Base-by-base conservation (phyloP, 92 coral and sea anemone genomes). In the Heliopora coerulea region DNA sequence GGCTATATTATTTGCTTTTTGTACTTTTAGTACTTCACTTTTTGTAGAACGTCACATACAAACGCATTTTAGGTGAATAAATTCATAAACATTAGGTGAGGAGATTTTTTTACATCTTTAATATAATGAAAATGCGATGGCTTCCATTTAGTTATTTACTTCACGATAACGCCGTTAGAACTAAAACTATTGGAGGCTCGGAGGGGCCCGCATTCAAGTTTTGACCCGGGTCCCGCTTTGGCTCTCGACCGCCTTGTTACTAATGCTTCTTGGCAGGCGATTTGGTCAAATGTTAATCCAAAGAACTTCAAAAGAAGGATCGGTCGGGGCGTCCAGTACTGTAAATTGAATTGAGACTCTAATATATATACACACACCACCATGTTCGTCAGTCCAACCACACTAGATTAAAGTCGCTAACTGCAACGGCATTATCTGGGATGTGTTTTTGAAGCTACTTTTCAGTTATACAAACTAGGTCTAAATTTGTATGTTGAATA, bases 381-480 rank as follows among this genome's bases (percentile, higher is more conserved):
- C 87, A 68, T 83, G 83, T 57, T 78, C 64, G 11, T 40, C 67
- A 29, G 24, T 56, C 65, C 87, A 42, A 39, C 77, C 83, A 50
- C 79, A 37, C 42, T 11, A 37, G 11, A 11, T 4, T 37, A 37
- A 37, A 37, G 4, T 11, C 42, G 42, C 42, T 37, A 37, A 4
- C 11, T 4, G 79, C 26, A 39, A 83, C 87, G 34, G 61, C 54
- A 59, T 72, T 78, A 54, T 83, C 64, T 26, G 54, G 79, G 48
- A 78, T 79, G 79, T 66, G 83, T 44, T 61, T 66, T 83, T 78
- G 58, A 24, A 84, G 88, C 88, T 84, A 84, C 17, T 84, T 54
- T 60, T 83, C 88, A 12, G 84, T 79, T 19, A 73, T 49, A 21
- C 81, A 79, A 50, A 72, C 88, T 40, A 84, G 57, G 78, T 79